A percentile compares a stretch with the other conserved stretches of the same genome.
phyloP scores from a whole-genome alignment of 2,888 invertebrate species.

The Drosophila demipolita region DNA sequence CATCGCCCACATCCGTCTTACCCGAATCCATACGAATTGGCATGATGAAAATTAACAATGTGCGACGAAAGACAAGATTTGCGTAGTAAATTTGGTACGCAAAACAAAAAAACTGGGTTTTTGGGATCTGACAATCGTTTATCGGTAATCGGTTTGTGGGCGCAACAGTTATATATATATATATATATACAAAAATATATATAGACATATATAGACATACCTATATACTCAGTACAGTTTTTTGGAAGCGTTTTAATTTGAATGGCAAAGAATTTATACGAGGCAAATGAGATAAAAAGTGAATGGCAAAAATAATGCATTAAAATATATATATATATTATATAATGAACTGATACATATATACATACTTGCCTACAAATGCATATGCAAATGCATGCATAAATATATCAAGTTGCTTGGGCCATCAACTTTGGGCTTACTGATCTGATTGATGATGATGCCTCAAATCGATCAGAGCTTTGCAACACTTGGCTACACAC shows the following conservation, averaged over 20 bases:
- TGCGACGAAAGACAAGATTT: slow-evolving; percentile 63
- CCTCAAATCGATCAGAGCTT: slow-evolving; percentile 37
- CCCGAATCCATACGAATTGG: slow-evolving; percentile 83
- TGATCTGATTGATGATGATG: slow-evolving; percentile 22
- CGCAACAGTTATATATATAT: slow-evolving; percentile 22
- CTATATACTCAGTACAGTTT: slow-evolving; percentile 58
- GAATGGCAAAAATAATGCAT: slow-evolving; percentile 44
- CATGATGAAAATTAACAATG: slow-evolving; percentile 82
- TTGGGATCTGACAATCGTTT: slow-evolving; percentile 40
- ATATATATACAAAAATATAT: slow-evolving; percentile 14
- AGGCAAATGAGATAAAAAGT: slow-evolving; percentile 19
- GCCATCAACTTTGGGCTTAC: slow-evolving; percentile 41
- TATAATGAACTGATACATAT: slow-evolving; percentile 78
- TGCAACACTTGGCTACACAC: slow-evolving; percentile 24
- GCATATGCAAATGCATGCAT: slow-evolving; percentile 48
- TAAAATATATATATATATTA: slow-evolving; percentile 32
- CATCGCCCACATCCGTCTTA: slow-evolving; percentile 77
- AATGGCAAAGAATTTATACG: slow-evolving; percentile 48
- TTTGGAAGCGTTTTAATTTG: slow-evolving; percentile 48
- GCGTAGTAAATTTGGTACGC: slow-evolving; percentile 64
- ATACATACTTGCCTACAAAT: slow-evolving; percentile 60
- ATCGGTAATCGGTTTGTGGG: slow-evolving; percentile 26
- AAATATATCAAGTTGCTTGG: slow-evolving; percentile 55
- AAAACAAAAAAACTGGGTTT: background rate
- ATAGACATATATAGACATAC: slow-evolving; percentile 14